Conservation (phyloP, 2,888 invertebrate genomes). For the Amiota minor region DNA sequence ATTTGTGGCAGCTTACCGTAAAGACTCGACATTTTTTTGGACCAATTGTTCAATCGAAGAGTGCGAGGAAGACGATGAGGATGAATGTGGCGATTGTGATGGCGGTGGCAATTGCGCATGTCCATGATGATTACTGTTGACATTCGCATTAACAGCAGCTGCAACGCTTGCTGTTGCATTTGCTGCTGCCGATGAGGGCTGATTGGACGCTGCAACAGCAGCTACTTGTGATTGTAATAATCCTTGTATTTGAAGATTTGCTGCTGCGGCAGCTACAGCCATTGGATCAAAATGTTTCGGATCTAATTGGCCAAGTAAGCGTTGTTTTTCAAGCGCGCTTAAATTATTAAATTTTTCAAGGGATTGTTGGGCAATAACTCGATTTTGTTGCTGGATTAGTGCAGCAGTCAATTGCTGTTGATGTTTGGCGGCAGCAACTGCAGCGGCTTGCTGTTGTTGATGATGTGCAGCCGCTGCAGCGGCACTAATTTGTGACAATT, state of each 20-base stretch:
- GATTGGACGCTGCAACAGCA: constrained; percentile 63
- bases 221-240: constrained; percentile 68
- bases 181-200: constrained; percentile 41
- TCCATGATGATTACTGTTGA: not conserved
- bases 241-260: constrained; percentile 69
- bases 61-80: constrained; percentile 62
- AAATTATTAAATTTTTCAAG: constrained; percentile 78
- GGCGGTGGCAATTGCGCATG: constrained; percentile 64
- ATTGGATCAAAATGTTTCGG: constrained; percentile 73
- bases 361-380: constrained; percentile 77
- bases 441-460: constrained; percentile 61
- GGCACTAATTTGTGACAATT: constrained; percentile 68
- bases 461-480: constrained; percentile 64
- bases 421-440: constrained; percentile 74
- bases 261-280: constrained; percentile 68
- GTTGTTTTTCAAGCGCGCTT: constrained; percentile 76
- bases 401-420: constrained; percentile 79
- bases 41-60: constrained; percentile 63
- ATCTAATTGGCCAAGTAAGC: constrained; percentile 75
- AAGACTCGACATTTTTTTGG: constrained; percentile 68
- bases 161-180: constrained; percentile 40
- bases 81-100: constrained; percentile 67
- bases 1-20: constrained; percentile 58
- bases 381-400: constrained; percentile 80
- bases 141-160: constrained; percentile 37